Evolutionary conservation across 2,113 vertebrate genomes (phyloP), one percentile per base, ranked within the genome.

Genomic region (Macroglossus sobrinus): DNA sequence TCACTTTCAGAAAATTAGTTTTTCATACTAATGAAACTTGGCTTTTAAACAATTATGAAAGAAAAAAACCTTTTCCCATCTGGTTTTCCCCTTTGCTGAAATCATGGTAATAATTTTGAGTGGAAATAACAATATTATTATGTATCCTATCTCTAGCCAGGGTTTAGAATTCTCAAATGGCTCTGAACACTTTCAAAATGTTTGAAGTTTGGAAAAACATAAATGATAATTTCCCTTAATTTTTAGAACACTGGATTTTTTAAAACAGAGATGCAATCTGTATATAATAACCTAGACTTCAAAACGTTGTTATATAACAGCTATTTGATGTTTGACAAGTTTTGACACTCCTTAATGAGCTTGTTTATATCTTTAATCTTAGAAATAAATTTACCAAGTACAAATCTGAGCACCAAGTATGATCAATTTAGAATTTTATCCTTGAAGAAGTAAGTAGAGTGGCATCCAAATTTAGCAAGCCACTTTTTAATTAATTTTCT

Each of bases 41-140:
- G 89, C 92, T 98, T 96, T 98, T 93, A 74, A 98, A 93, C 72
- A 97, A 63, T 59, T 93, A 86, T 94, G 86, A 97, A 96, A 82
- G 94, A 94, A 97, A 97, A 45, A 81, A 94, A 90, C 12, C 15
- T 97, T 97, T 96, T 9, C 43, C 95, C 94, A 97, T 98, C 86
- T 98, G 95, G 45, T 96, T 97, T 98, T 95, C 89, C 53, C 90
- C 69, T 97, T 97, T 97, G 69, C 81, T 95, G 85, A 96, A 95
- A 95, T 94, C 74, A 98, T 95, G 98, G 95, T 96, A 94, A 91
- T 89, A 90, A 92, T 89, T 96, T 50, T 97, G 80, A 97, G 78
- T 93, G 55, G 43, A 61, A 96, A 74, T 64, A 33, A 74, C 86
- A 97, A 55, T 95, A 72, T 91, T 94, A 55, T 90, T 97, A 95